A percentile compares a stretch with the other conserved stretches of the same genome.
phyloP scores from a whole-genome alignment of 2,113 vertebrate species.

The Oncorhynchus tshawytscha region DNA sequence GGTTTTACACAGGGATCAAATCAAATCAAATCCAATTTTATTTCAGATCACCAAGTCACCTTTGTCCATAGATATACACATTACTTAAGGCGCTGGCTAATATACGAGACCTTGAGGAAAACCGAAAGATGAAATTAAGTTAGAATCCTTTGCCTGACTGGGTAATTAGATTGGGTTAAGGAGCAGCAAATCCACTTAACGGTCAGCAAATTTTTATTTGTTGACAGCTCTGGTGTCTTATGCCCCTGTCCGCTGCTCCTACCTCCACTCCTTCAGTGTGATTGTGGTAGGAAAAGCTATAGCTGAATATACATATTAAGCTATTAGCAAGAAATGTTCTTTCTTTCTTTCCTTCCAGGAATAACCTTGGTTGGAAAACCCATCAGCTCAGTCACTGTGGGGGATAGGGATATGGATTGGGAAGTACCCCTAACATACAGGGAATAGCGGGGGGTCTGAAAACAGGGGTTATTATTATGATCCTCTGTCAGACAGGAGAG shows the following conservation, averaged over 20 bases:
- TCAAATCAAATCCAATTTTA: no score
- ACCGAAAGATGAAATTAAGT: constrained; percentile 45
- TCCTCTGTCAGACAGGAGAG: constrained; percentile 61
- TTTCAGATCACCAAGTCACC: constrained; percentile 7
- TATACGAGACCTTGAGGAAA: constrained; percentile 28
- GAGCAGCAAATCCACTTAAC: constrained; percentile 55
- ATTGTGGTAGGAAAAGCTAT: constrained; percentile 22
- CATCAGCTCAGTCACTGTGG: constrained; percentile 56
- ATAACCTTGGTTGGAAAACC: constrained; percentile 52
- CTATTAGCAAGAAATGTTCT: constrained; percentile 44
- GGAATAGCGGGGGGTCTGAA: constrained; percentile 42
- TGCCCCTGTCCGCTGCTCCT: constrained; percentile 9
- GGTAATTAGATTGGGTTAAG: constrained; percentile 52
- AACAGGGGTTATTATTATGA: constrained; percentile 69
- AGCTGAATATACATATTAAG: constrained; percentile 40
- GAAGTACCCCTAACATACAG: constrained; percentile 51
- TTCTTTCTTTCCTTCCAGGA: constrained; percentile 45
- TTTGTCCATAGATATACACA: constrained; percentile 8
- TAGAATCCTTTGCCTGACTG: constrained; percentile 35
- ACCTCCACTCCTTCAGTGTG: constrained; percentile 13
- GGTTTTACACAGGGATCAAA: constrained; percentile 15
- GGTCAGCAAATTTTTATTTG: constrained; percentile 63
- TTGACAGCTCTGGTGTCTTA: constrained; percentile 23
- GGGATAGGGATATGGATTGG: constrained; percentile 42
- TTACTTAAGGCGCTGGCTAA: constrained; percentile 15